Base-by-base conservation (phyloP, 2,888 invertebrate genomes). In the Apodemia zela region DNA sequence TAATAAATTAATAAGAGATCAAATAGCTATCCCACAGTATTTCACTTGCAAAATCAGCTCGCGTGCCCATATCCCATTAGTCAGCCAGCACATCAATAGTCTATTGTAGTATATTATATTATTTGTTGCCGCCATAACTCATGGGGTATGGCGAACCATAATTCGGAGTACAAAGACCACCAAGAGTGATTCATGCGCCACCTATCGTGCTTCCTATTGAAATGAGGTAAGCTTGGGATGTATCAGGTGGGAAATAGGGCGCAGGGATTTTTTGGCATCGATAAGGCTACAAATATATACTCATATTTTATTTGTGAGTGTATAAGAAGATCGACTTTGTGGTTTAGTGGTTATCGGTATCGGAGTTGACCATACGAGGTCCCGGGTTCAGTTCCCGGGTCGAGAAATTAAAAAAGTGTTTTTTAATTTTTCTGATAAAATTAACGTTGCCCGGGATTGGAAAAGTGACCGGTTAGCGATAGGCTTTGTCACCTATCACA, bases 131-230 rank as follows among this genome's bases (percentile, higher is more conserved):
- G 66, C 73, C 73, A 77, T 84, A 77, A 81, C 78, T 84, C 80
- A 79, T 72, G 73, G 70, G 67, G 64, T 45, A 71, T 65, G 66
- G 61, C 60, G 60, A 63, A 70, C 79, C 75, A 78, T 84, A 81
- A 84, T 81, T 82, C 76, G 67, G 73, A 68, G 67, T 73, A 82
- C 82, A 85, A 82, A 78, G 84, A 77, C 84, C 85, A 74, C 85
- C 86, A 75, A 78, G 73, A 63, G 68, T 79, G 84, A 87, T 86
- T 82, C 84, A 87, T 85, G 76, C 51, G 71, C 76, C 77, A 75
- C 79, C 77, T 76, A 76, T 73, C 68, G 78, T 63, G 73, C 69
- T 65, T 64, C 69, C 63, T 70, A 72, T 72, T 76, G 74, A 79
- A 75, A 78, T 72, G 74, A 79, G 75, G 74, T 73, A 72, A 63